Evolutionary conservation across 1,140 invertebrate species (phyloP).

Genomic region (Trigoniulus corallinus): DNA sequence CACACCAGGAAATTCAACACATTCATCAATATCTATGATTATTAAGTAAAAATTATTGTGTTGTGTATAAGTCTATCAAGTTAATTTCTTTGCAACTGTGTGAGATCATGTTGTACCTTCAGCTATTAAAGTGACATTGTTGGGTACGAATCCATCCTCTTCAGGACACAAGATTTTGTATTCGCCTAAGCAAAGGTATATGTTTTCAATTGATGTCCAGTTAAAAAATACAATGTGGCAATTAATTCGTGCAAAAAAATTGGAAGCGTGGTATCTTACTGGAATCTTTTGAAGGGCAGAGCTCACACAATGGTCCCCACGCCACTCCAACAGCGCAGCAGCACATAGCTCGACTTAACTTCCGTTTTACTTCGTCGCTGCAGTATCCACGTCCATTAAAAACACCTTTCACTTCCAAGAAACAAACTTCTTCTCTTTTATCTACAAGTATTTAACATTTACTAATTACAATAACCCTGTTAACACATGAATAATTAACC

Average conservation of each 20-base stretch:
- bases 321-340: slow-evolving; percentile 70
- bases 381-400: slow-evolving; percentile 30
- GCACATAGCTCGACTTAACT: slow-evolving; percentile 58
- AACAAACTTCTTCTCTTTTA: slow-evolving; percentile 58
- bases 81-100: too few relatives aligned
- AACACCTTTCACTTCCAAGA: slow-evolving; percentile 36
- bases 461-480: neutral
- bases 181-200: slow-evolving; percentile 32
- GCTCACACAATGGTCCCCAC: slow-evolving; percentile 67
- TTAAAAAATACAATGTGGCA: neutral
- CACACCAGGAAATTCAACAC: slow-evolving; percentile 54
- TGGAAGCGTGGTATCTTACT: too few relatives aligned
- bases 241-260: too few relatives aligned
- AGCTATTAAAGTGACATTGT: slow-evolving; percentile 48
- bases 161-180: slow-evolving; percentile 64
- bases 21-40: slow-evolving; percentile 45
- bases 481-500: neutral
- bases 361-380: slow-evolving; percentile 34
- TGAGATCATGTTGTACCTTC: too few relatives aligned
- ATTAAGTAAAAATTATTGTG: slow-evolving; percentile 1
- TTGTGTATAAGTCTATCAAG: neutral
- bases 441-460: slow-evolving; percentile 36
- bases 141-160: slow-evolving; percentile 64
- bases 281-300: slow-evolving; percentile 49
- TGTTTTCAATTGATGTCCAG: neutral